phyloP scores from a whole-genome alignment of 1,140 invertebrate genomes.

The Trissolcus basalis region DNA sequence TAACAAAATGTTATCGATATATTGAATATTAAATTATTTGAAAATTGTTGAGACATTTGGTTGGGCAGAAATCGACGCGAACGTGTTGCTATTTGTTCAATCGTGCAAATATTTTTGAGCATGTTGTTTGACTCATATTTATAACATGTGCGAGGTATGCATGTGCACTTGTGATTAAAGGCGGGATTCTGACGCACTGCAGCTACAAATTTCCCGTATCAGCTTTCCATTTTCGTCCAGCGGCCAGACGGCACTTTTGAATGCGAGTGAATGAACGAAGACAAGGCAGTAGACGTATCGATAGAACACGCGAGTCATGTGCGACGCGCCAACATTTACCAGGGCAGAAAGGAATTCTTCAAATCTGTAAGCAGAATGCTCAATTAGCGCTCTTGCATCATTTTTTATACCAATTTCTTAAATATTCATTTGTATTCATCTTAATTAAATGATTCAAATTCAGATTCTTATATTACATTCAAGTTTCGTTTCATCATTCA shows the following conservation, averaged over 20 bases:
- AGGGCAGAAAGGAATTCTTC: constrained; percentile 60
- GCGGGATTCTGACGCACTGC: constrained; percentile 4
- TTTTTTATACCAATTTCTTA: too few species aligned
- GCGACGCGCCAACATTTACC: constrained; percentile 51
- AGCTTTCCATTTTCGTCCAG: constrained; percentile 37
- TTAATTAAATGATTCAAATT: too few species aligned
- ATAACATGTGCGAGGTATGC: constrained; percentile 16
- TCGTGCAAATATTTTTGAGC: constrained; percentile 45
- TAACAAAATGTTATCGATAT: too few species aligned
- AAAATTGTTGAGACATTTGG: too few species aligned
- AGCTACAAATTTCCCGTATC: constrained; percentile 6
- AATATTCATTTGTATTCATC: too few species aligned
- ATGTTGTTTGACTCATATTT: constrained; percentile 14
- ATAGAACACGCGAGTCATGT: constrained; percentile 39
- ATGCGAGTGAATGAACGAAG: constrained; percentile 55
- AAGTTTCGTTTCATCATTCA: too few species aligned
- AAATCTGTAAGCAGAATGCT: constrained; percentile 62
- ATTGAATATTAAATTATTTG: too few species aligned
- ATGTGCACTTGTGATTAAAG: constrained; percentile 43
- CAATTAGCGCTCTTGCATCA: too few species aligned
- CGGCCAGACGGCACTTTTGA: constrained; percentile 20
- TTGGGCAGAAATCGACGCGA: constrained; percentile 14
- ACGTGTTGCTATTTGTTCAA: constrained; percentile 23
- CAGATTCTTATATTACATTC: too few species aligned
- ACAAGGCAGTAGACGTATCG: constrained; percentile 43